Base-by-base conservation (phyloP, 2,888 invertebrate species). In the Uloborus plumipes region DNA sequence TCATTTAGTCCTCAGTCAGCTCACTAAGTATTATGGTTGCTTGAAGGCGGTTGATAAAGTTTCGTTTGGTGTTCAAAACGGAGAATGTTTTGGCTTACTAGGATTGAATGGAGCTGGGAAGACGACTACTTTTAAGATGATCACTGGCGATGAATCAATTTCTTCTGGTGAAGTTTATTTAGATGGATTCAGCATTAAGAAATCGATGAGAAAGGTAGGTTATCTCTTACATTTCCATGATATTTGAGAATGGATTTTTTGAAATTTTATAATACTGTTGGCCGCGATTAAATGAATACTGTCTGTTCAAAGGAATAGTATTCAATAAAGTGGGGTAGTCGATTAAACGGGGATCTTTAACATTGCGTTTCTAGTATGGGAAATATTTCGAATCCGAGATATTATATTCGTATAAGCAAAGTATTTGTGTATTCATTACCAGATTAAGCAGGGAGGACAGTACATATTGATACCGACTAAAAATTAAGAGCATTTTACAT, bases 31-130 rank as follows among this genome's bases (percentile, higher is more conserved):
- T 61, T 94, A 93, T 85, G 89, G 89, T 0, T 84, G 89, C 0
- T 87, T 90, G 64, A 86, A 90, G 59, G 93, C 93, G 0, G 93
- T 94, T 0, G 90, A 91, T 61, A 92, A 92, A 16, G 88, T 94
- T 72, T 92, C 91, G 87, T 93, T 95, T 87, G 92, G 92, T 0
- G 92, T 94, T 11, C 91, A 88, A 13, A 87, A 86, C 86, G 88
- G 90, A 1, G 89, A 90, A 85, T 90, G 90, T 84, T 90, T 90
- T 87, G 90, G 90, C 16, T 85, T 90, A 39, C 86, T 90, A 11
- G 91, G 91, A 26, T 90, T 91, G 2, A 91, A 91, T 87, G 91
- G 91, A 9, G 90, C 91, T 16, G 91, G 91, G 3, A 91, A 91
- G 86, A 91, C 91, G 2, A 91, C 91, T 7, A 91, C 90, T 16